Percentiles rank a stretch among this genome's conserved stretches.
phyloP scores from a whole-genome alignment of 2,797 vertebrate genomes.

The Monodelphis domestica region DNA sequence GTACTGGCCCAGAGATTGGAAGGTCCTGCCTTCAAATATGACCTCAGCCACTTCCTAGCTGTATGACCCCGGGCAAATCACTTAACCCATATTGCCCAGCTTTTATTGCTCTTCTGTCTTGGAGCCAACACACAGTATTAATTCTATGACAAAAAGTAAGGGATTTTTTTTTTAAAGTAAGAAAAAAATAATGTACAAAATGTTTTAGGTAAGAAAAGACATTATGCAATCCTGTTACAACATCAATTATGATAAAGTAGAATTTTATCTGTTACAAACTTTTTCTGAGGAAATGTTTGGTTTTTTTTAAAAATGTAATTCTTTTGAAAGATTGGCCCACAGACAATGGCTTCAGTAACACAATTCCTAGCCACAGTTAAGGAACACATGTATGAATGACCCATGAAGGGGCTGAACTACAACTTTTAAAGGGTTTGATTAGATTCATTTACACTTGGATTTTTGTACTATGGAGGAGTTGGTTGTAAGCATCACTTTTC shows the following conservation, averaged over 20 bases:
- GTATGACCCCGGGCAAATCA: too few relatives aligned
- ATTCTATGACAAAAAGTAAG: too few relatives aligned
- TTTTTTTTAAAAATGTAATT: conserved; percentile 31
- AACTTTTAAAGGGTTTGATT: not conserved
- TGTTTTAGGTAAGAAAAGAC: not conserved
- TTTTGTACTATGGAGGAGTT: not conserved
- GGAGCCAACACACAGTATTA: too few relatives aligned
- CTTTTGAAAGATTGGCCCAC: conserved; percentile 44
- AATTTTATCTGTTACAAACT: not conserved
- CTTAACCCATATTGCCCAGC: too few relatives aligned
- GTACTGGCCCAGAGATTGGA: too few relatives aligned
- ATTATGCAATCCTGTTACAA: not conserved
- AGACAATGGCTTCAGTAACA: conserved; percentile 41
- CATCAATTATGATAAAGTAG: conserved; percentile 32
- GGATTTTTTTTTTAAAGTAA: too few relatives aligned
- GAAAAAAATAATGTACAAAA: too few relatives aligned
- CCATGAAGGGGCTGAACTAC: not conserved
- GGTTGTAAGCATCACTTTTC: not conserved
- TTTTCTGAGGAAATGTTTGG: not conserved
- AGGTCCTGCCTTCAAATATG: too few relatives aligned
- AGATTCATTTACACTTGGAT: not conserved
- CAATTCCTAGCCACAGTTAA: conserved; percentile 29
- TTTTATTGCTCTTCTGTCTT: too few relatives aligned
- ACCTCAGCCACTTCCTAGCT: too few relatives aligned
- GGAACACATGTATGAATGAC: not conserved